phyloP scores from a whole-genome alignment of 2,113 vertebrate genomes.

The Oxyura jamaicensis region DNA sequence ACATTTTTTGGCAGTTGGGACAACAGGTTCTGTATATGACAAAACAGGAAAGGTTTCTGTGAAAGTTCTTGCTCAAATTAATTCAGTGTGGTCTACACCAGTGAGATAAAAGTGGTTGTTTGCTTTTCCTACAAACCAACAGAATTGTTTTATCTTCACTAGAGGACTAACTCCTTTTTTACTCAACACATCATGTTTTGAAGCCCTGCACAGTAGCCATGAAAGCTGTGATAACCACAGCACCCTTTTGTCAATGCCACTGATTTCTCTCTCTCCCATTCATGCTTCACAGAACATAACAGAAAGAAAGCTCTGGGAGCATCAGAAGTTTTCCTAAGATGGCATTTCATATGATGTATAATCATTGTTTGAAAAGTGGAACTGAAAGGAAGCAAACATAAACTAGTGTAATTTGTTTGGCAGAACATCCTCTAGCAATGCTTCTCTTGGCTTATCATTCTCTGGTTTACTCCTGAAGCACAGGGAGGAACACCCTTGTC shows the following conservation, averaged over 20 bases:
- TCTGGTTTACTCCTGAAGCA: background rate
- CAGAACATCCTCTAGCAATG: background rate
- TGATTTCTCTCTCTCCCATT: background rate
- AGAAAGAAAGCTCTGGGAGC: background rate
- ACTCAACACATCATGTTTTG: background rate
- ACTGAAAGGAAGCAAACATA: background rate
- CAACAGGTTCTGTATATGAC: background rate
- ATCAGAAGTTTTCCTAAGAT: background rate
- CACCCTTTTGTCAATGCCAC: background rate
- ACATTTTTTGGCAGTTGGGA: background rate
- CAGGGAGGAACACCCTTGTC: background rate
- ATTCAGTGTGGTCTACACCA: background rate
- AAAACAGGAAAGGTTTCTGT: background rate
- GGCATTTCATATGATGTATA: background rate
- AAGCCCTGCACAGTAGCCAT: background rate
- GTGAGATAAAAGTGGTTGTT: background rate
- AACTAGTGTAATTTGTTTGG: background rate
- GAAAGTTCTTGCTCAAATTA: background rate
- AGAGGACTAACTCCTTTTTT: background rate
- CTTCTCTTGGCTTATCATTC: background rate
- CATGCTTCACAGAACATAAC: background rate
- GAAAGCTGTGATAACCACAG: background rate
- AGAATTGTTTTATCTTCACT: background rate
- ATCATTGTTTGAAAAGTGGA: background rate
- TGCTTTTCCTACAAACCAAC: background rate